phyloP scores from a whole-genome alignment of 2,113 vertebrate species.

The Sitta europaea region DNA sequence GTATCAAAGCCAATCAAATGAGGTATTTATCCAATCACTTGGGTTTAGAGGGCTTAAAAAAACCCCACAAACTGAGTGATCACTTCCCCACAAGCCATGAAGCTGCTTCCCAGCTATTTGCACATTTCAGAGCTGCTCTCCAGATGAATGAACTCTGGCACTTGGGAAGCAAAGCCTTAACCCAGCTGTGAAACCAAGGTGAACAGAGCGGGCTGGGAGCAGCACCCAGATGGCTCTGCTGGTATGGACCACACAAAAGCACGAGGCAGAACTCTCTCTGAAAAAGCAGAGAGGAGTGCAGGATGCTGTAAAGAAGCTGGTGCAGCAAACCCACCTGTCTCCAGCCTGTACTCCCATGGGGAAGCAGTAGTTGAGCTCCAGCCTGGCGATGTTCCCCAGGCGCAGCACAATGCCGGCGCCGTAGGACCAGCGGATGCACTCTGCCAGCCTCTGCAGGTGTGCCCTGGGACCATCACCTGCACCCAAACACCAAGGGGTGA shows the following conservation, averaged over 20 bases:
- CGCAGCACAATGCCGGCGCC: conserved; percentile 88
- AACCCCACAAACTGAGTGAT: background rate
- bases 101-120: background rate
- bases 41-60: background rate
- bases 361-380: conserved; percentile 96
- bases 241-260: background rate
- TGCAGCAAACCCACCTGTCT: conserved; percentile 79
- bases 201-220: background rate
- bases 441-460: conserved; percentile 85
- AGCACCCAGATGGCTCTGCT: background rate
- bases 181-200: background rate
- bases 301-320: background rate
- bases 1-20: background rate
- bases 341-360: conserved; percentile 94
- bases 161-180: background rate
- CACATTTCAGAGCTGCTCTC: background rate
- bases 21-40: background rate
- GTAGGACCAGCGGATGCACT: conserved; percentile 94
- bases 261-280: background rate
- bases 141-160: background rate
- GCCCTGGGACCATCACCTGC: conserved; percentile 89
- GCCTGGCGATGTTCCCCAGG: conserved; percentile 92
- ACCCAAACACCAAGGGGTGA: background rate
- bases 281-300: background rate
- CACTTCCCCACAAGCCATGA: background rate